A percentile compares a stretch with the other conserved stretches of the same genome.
These are phyloP conservation scores for Drosophila saltans DNA, from an alignment of 1,140 invertebrate genomes.

Conservation along the genomic window DNA sequence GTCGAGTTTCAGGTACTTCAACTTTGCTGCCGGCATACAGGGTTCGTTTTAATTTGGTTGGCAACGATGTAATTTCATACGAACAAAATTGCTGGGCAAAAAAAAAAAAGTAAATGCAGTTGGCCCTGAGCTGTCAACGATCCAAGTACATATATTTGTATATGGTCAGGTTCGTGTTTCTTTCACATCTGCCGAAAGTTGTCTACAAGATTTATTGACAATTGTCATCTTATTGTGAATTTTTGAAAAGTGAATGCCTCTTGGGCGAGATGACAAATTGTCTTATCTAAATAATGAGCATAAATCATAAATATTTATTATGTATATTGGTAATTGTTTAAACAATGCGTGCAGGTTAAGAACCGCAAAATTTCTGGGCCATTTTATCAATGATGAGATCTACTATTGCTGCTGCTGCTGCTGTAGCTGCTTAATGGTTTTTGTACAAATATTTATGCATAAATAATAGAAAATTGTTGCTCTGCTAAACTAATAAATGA, in stretches of 20 bases:
- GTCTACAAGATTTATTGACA: constrained; percentile 75
- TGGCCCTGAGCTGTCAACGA: constrained; percentile 77
- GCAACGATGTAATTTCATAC: constrained; percentile 73
- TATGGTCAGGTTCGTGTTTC: constrained; percentile 23
- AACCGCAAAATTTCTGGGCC: neutral
- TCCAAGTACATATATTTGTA: constrained; percentile 18
- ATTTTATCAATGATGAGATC: neutral
- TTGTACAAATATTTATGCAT: constrained; percentile 3
- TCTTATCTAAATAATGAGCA: constrained; percentile 43
- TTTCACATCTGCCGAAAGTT: constrained; percentile 70
- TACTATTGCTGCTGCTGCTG: neutral
- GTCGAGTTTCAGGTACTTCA: constrained; percentile 72
- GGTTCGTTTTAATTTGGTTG: constrained; percentile 21
- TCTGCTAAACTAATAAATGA: neutral
- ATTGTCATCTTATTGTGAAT: constrained; percentile 63
- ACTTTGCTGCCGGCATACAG: constrained; percentile 28
- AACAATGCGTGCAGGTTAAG: constrained; percentile 12
- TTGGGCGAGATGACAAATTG: constrained; percentile 71
- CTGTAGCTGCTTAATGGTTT: neutral
- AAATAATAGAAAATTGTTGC: neutral
- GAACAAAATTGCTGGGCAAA: constrained; percentile 22
- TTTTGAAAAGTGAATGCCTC: constrained; percentile 74
- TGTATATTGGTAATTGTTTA: constrained; percentile 31
- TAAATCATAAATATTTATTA: constrained; percentile 12
- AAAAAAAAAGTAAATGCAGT: constrained; percentile 76